These are phyloP conservation scores for Elegia similella DNA, from an alignment of 2,888 invertebrate genomes.

Conservation along the genomic window DNA sequence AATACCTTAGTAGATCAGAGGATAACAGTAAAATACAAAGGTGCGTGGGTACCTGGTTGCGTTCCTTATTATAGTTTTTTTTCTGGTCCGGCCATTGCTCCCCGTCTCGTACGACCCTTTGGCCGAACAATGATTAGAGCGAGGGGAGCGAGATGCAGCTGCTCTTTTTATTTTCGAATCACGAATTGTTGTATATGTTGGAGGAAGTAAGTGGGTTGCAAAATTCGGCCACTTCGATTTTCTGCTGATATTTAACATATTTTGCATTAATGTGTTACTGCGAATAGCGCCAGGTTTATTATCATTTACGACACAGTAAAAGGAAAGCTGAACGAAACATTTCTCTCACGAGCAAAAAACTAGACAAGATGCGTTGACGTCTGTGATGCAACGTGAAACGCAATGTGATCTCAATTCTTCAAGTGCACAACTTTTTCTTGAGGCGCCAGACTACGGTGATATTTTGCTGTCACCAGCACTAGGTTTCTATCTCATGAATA, in stretches of 20 bases:
- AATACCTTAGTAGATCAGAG: conserved; percentile 29
- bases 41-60: conserved; percentile 68
- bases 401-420: conserved; percentile 51
- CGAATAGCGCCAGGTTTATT: conserved; percentile 13
- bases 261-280: neutral
- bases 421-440: conserved; percentile 60
- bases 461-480: conserved; percentile 36
- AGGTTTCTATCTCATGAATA: conserved; percentile 67
- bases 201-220: conserved; percentile 55
- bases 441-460: conserved; percentile 54
- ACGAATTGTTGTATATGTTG: conserved; percentile 45
- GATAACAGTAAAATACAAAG: conserved; percentile 35
- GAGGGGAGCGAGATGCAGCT: conserved; percentile 75
- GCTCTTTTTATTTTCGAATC: conserved; percentile 66
- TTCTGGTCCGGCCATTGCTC: conserved; percentile 64
- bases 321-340: conserved; percentile 49
- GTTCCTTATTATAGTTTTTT: conserved; percentile 59
- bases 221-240: conserved; percentile 42
- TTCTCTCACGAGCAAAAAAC: conserved; percentile 49
- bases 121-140: conserved; percentile 70
- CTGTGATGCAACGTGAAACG: conserved; percentile 67
- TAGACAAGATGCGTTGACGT: conserved; percentile 43
- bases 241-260: conserved; percentile 16
- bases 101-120: conserved; percentile 72
- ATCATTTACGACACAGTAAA: conserved; percentile 21